Conservation (phyloP, 1,140 invertebrate species). For the Ganaspis sp. region DNA sequence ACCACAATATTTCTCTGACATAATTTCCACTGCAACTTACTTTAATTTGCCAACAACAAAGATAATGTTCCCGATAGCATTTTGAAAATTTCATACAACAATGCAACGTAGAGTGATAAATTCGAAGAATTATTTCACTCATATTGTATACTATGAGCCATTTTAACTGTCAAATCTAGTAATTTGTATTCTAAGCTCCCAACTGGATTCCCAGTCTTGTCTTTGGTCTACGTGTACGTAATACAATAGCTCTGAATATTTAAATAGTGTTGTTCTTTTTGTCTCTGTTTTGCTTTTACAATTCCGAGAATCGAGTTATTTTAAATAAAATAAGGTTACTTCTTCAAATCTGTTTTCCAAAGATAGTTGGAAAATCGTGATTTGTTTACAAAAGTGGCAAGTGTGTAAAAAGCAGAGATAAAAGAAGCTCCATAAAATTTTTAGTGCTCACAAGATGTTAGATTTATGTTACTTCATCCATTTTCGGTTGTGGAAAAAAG, state of each 20-base stretch:
- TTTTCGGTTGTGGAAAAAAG: constrained; percentile 5
- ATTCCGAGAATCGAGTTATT: neutral
- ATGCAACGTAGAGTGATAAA: neutral
- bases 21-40: too few relatives aligned
- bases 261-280: neutral
- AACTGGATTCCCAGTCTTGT: neutral
- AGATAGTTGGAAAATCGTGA: neutral
- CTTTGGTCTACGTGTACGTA: neutral
- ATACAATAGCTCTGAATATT: constrained; percentile 2
- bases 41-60: too few relatives aligned
- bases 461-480: neutral
- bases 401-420: neutral
- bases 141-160: neutral
- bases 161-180: neutral
- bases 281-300: neutral
- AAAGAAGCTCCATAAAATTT: constrained; percentile 1
- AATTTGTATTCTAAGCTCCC: neutral
- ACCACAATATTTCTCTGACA: too few relatives aligned
- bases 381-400: constrained; percentile 1
- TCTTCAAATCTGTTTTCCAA: neutral
- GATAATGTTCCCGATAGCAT: too few relatives aligned
- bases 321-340: neutral
- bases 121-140: neutral
- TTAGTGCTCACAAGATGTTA: neutral
- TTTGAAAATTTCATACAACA: neutral